These are phyloP conservation scores for Hestina assimilis DNA, from an alignment of 1,140 invertebrate genomes.

Conservation along the genomic window DNA sequence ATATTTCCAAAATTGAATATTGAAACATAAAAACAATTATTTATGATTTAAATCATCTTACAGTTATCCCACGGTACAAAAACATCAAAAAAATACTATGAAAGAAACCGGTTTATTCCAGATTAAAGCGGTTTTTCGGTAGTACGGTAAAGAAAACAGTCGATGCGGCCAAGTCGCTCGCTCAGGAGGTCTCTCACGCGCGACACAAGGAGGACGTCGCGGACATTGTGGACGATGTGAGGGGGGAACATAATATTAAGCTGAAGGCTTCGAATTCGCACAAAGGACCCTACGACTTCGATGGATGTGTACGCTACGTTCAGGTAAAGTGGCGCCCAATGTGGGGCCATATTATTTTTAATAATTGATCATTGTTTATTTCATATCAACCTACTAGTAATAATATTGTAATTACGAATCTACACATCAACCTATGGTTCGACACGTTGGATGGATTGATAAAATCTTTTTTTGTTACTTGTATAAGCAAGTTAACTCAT, in stretches of 20 bases:
- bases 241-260: conserved; percentile 92
- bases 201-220: conserved; percentile 91
- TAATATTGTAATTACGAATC: too few species aligned
- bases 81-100: neutral
- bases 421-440: too few species aligned
- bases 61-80: neutral
- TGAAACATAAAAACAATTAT: too few species aligned
- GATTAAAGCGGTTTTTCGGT: conserved; percentile 91
- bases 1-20: too few species aligned
- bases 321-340: conserved; percentile 71
- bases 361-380: too few species aligned
- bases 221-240: conserved; percentile 90
- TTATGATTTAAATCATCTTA: too few species aligned
- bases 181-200: conserved; percentile 91
- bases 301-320: conserved; percentile 84
- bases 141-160: conserved; percentile 93
- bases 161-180: conserved; percentile 93
- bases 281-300: conserved; percentile 97
- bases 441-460: too few species aligned
- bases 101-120: conserved; percentile 32
- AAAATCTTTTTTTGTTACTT: too few species aligned
- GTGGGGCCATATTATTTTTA: too few species aligned
- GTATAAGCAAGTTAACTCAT: too few species aligned
- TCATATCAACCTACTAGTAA: too few species aligned
- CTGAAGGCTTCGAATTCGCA: conserved; percentile 96